Evolutionary conservation across 2,888 invertebrate species (phyloP).

Genomic region (Agrochola lota): DNA sequence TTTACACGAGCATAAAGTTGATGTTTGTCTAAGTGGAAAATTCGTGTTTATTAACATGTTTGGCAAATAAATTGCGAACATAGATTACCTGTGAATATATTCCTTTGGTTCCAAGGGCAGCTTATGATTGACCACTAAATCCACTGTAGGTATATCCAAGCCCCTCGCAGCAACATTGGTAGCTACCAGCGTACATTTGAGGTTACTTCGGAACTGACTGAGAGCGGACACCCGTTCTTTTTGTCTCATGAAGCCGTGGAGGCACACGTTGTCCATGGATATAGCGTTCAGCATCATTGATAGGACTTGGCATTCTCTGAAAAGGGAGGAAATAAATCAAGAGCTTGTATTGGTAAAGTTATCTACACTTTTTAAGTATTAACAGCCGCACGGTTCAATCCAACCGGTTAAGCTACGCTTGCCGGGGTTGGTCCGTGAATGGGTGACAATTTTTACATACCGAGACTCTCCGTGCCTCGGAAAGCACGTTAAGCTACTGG

Average conservation of each 20-base stretch:
- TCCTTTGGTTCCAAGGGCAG: constrained; percentile 97
- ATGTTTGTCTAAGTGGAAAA: too few relatives aligned
- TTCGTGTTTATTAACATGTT: too few relatives aligned
- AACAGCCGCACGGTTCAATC: too few relatives aligned
- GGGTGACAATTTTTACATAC: too few relatives aligned
- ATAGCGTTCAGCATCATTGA: constrained; percentile 97
- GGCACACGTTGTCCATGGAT: constrained; percentile 96
- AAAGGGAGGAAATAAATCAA: not conserved
- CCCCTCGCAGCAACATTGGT: constrained; percentile 99
- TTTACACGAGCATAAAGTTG: too few relatives aligned
- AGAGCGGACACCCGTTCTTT: constrained; percentile 95
- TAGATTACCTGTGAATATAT: constrained; percentile 94
- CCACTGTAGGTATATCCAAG: constrained; percentile 98
- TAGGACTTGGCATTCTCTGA: constrained; percentile 96
- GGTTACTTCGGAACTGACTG: constrained; percentile 97
- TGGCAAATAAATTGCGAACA: too few relatives aligned
- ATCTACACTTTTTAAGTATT: not conserved
- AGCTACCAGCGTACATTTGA: constrained; percentile 96
- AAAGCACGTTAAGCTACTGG: too few relatives aligned
- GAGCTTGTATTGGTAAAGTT: not conserved
- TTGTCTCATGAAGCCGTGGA: constrained; percentile 98
- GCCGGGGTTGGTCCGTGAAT: too few relatives aligned
- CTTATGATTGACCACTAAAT: constrained; percentile 98
- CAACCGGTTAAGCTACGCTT: too few relatives aligned
- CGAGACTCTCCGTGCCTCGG: too few relatives aligned